Percentiles rank a stretch among this genome's conserved stretches.
Conservation (phyloP, 2,888 invertebrate species). For the Spisula subtruncata region DNA sequence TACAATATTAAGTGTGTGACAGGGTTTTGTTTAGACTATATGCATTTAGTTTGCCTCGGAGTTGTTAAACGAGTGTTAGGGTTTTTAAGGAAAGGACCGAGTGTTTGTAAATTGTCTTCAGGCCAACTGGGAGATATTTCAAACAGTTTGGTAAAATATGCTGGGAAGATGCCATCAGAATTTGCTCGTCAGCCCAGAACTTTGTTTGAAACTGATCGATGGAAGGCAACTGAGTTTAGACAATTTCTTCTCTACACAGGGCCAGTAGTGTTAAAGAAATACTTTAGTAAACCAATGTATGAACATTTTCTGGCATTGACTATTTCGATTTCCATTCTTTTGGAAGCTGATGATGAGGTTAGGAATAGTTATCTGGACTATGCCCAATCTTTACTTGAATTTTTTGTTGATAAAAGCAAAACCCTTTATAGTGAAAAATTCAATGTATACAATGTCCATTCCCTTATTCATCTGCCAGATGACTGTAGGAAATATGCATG, state of each 20-base stretch:
- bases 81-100: slow-evolving; percentile 75
- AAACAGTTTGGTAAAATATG: slow-evolving; percentile 33
- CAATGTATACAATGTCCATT: slow-evolving; percentile 40
- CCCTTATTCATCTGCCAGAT: slow-evolving; percentile 31
- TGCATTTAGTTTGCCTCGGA: slow-evolving; percentile 85
- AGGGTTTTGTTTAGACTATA: slow-evolving; percentile 72
- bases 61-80: slow-evolving; percentile 79
- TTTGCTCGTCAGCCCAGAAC: slow-evolving; percentile 79
- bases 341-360: neutral
- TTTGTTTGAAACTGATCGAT: slow-evolving; percentile 73
- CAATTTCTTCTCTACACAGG: slow-evolving; percentile 44
- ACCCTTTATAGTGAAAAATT: slow-evolving; percentile 30
- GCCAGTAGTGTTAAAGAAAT: slow-evolving; percentile 3
- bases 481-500: slow-evolving; percentile 9
- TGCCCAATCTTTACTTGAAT: neutral
- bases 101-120: slow-evolving; percentile 45
- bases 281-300: slow-evolving; percentile 13
- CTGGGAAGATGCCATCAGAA: slow-evolving; percentile 70
- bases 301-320: slow-evolving; percentile 29
- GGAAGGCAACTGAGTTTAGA: slow-evolving; percentile 47
- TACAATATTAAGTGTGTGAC: too few relatives aligned
- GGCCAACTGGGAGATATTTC: slow-evolving; percentile 52
- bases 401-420: slow-evolving; percentile 34
- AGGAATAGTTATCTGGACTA: slow-evolving; percentile 19
- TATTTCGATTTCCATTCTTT: slow-evolving; percentile 29